Evolutionary conservation across 1,140 invertebrate genomes (phyloP).

Genomic region (Drosophila rhopaloa): DNA sequence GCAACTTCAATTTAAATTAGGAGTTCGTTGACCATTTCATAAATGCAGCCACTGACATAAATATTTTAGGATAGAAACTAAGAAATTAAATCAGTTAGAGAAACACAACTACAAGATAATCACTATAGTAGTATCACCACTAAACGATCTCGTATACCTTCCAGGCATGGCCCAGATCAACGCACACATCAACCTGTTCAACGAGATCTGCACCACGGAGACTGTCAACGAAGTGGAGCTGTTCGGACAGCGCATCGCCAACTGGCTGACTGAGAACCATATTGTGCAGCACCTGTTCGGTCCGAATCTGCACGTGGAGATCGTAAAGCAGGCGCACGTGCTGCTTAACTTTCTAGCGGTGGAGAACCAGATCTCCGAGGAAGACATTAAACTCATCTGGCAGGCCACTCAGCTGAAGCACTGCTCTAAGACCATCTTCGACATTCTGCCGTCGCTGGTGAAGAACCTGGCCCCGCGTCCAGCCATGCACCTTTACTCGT

Average conservation of each 20-base stretch:
- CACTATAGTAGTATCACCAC: too few species aligned
- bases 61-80: too few species aligned
- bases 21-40: too few species aligned
- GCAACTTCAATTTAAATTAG: too few species aligned
- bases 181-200: slow-evolving; percentile 95
- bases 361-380: slow-evolving; percentile 94
- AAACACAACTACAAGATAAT: too few species aligned
- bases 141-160: background rate
- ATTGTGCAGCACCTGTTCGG: slow-evolving; percentile 98
- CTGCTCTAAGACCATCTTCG: slow-evolving; percentile 96
- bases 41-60: too few species aligned
- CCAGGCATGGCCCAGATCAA: slow-evolving; percentile 96
- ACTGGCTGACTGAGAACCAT: slow-evolving; percentile 95
- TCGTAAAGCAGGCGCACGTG: slow-evolving; percentile 96
- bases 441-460: slow-evolving; percentile 94
- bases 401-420: slow-evolving; percentile 96
- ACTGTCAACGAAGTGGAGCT: slow-evolving; percentile 92
- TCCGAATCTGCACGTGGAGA: slow-evolving; percentile 97
- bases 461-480: slow-evolving; percentile 95
- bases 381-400: slow-evolving; percentile 97
- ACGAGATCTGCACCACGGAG: slow-evolving; percentile 94
- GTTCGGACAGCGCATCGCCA: slow-evolving; percentile 92
- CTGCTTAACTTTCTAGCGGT: slow-evolving; percentile 96
- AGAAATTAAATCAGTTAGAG: too few species aligned
- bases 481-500: slow-evolving; percentile 93